Evolutionary conservation across 2,888 invertebrate genomes (phyloP), one percentile per base, ranked within the genome.

Genomic region (Agrochola macilenta): DNA sequence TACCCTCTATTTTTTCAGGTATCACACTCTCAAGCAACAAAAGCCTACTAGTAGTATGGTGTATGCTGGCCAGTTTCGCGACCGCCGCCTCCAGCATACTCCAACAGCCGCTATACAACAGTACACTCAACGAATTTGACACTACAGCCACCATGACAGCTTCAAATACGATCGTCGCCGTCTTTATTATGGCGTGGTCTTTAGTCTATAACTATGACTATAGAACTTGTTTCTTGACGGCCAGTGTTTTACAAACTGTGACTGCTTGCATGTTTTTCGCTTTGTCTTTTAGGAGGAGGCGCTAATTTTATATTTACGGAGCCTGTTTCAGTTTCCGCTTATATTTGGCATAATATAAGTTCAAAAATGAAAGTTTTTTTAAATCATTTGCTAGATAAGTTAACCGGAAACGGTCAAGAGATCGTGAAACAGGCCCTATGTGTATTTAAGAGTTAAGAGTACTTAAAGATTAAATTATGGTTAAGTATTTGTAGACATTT

Each of bases 71-170:
- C 20, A 95, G 95, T 76, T 94, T 95, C 83, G 90, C 96, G 0
- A 94, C 95, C 0, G 95, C 95, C 0, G 94, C 95, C 0, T 91
- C 94, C 35, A 92, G 92, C 82, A 94, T 96, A 5, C 92, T 96
- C 3, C 95, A 95, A 46, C 96, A 96, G 69, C 96, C 96, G 0
- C 83, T 96, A 0, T 96, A 95, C 92, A 95, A 95, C 83, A 94
- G 93, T 69, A 94, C 95, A 0, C 87, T 96, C 7, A 96, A 96
- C 88, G 96, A 97, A 26, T 96, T 96, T 89, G 95, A 96, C 75
- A 94, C 95, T 0, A 96, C 96, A 0, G 96, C 96, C 8, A 96
- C 96, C 2, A 93, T 94, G 88, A 95, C 96, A 5, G 92, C 95
- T 0, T 95, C 96, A 0, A 96, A 96, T 86, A 90, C 93, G 0